Percentiles rank a stretch among this genome's conserved stretches.
Conservation (phyloP, 1,140 invertebrate genomes). For the Pogonomyrmex barbatus region DNA sequence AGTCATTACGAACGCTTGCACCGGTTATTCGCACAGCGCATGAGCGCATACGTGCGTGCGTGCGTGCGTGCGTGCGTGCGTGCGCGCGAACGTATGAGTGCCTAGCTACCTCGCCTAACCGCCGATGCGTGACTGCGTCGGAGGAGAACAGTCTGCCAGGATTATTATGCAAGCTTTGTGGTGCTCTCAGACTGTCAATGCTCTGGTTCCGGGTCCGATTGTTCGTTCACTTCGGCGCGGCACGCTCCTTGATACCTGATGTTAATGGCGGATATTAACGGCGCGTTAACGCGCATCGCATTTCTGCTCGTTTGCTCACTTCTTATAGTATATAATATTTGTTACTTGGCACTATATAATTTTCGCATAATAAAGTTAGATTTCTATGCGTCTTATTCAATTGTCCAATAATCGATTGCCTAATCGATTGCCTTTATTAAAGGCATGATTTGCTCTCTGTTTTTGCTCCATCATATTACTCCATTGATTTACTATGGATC, state of each 20-base stretch:
- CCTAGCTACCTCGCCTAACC: constrained; percentile 55
- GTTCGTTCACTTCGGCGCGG: constrained; percentile 67
- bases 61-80: too few relatives aligned
- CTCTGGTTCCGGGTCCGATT: constrained; percentile 79
- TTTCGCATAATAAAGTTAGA: constrained; percentile 5
- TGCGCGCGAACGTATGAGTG: constrained; percentile 5
- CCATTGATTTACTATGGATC: not conserved
- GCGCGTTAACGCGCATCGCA: not conserved
- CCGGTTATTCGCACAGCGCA: not conserved
- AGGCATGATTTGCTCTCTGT: too few relatives aligned
- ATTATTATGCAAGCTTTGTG: constrained; percentile 78
- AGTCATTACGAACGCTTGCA: constrained; percentile 73
- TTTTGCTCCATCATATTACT: too few relatives aligned
- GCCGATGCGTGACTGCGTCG: constrained; percentile 58
- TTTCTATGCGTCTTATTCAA: not conserved
- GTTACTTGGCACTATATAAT: not conserved
- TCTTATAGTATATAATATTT: constrained; percentile 19
- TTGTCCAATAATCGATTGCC: not conserved
- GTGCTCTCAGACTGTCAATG: constrained; percentile 50
- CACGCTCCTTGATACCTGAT: constrained; percentile 36
- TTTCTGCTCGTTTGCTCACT: not conserved
- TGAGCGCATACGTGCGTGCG: too few relatives aligned
- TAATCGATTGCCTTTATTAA: too few relatives aligned
- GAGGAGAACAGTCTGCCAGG: constrained; percentile 52
- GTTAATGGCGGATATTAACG: constrained; percentile 15